A percentile compares a stretch with the other conserved stretches of the same genome.
phyloP scores from a whole-genome alignment of 1,140 invertebrate genomes.

The Caenorhabditis remanei region DNA sequence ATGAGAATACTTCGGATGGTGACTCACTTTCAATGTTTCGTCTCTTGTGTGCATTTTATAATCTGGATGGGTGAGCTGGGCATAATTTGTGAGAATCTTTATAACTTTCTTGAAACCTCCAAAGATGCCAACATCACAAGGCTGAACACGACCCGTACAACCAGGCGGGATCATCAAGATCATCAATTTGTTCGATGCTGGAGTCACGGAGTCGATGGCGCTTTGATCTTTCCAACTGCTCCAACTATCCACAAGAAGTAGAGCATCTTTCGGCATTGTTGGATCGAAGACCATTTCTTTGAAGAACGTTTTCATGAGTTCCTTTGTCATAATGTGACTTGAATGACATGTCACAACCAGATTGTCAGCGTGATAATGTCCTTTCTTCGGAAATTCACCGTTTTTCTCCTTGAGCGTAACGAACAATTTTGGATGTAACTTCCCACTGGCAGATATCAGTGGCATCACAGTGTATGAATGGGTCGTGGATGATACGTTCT shows the following conservation, averaged over 20 bases:
- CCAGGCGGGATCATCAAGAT: too few relatives aligned
- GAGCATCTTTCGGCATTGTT: not conserved
- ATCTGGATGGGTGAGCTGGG: not conserved
- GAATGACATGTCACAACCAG: not conserved
- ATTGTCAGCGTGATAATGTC: not conserved
- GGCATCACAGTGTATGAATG: not conserved
- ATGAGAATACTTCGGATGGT: too few relatives aligned
- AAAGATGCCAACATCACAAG: not conserved
- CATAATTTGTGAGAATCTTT: not conserved
- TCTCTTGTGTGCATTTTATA: not conserved
- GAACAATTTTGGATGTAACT: not conserved
- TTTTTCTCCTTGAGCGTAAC: not conserved
- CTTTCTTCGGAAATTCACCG: not conserved
- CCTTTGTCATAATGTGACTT: not conserved
- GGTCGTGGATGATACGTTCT: not conserved
- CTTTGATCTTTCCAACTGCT: too few relatives aligned
- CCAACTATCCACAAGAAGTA: not conserved
- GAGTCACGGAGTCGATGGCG: too few relatives aligned
- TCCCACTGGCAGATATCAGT: not conserved
- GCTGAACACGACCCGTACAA: not conserved
- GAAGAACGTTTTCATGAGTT: not conserved
- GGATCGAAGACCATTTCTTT: not conserved
- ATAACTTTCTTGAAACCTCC: not conserved
- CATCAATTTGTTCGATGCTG: too few relatives aligned
- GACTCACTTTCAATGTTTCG: not conserved